Conservation (phyloP, 2,888 invertebrate species). For the Galerucella calmariensis region DNA sequence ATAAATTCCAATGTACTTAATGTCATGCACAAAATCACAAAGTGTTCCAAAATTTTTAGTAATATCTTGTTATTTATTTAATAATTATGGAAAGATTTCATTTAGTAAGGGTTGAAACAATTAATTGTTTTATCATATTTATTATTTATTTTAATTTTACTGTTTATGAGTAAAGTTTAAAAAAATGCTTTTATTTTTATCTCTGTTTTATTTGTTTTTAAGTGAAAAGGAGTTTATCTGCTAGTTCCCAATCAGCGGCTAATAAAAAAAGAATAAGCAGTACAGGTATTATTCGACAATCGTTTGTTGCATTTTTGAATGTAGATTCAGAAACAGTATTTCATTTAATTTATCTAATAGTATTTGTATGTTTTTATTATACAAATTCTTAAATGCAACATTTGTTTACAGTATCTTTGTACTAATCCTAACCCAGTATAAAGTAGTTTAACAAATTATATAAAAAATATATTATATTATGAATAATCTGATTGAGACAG, state of each 20-base stretch:
- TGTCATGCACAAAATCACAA: too few species aligned
- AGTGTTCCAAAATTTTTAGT: too few species aligned
- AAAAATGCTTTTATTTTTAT: too few species aligned
- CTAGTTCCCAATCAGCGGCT: constrained; percentile 40
- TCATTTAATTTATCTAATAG: background rate
- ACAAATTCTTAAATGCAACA: constrained; percentile 11
- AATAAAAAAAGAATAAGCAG: constrained; percentile 41
- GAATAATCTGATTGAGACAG: constrained; percentile 7
- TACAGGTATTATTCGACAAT: constrained; percentile 39
- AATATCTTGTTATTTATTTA: too few species aligned
- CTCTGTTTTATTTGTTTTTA: constrained; percentile 41
- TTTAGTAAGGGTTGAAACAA: too few species aligned
- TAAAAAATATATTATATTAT: constrained; percentile 24
- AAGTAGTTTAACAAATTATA: constrained; percentile 9
- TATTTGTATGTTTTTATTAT: background rate
- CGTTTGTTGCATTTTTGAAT: constrained; percentile 20
- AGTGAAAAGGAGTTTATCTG: constrained; percentile 41
- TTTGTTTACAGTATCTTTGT: constrained; percentile 7
- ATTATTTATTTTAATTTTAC: too few species aligned
- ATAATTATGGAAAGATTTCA: too few species aligned
- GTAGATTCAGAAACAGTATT: background rate
- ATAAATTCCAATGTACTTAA: too few species aligned
- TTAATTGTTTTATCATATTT: background rate
- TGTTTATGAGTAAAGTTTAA: too few species aligned
- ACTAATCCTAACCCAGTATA: constrained; percentile 5